Evolutionary conservation across 2,888 invertebrate species (phyloP), one percentile per base, ranked within the genome.

Genomic region (Amphipoea oculea): DNA sequence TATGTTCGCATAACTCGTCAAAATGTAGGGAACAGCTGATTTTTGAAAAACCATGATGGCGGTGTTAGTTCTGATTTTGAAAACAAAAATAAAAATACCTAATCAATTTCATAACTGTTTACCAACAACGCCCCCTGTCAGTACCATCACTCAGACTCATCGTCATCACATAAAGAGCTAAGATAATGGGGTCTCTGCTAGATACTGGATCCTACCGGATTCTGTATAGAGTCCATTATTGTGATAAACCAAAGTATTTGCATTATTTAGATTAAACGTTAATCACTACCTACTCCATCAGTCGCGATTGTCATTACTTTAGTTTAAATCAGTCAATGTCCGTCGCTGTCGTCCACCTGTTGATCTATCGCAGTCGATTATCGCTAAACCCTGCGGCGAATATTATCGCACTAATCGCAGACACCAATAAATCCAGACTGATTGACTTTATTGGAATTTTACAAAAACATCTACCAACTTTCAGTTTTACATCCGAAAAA

Each of bases 361-460:
- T 54, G 11, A 42, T 77, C 29, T 42, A 6, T 77, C 36, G 45
- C n/a, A 36, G 42, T n/a, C 57, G 29, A 36, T 57, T 77, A 54
- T 65, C 29, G 65, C 65, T 65, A 73, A 82, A 82, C 75, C 65
- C 6, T 51, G 82, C 23, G 65, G 29, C 57, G n/a, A 60, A 42
- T 60, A 36, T 36, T 60, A 75, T 80, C 79, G 48, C 57, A 42
- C 2, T 63, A 70, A 80, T 70, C 51, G 14, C 36, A 29, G 42
- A 51, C 29, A 17, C 17, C 23, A 51, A 66, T 67, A 81, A 40
- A 36, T 66, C 6, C 42, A 69, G 42, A 57, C 62, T 75, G 74
- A 73, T 73, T 65, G 66, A 29, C 6, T 42, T 14, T 20, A 71
- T 12, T 81, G 73, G 73, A 81, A 65, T 79, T 80, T 81, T 57